phyloP scores from a whole-genome alignment of 1,140 invertebrate species.

The Globodera ellingtonae region DNA sequence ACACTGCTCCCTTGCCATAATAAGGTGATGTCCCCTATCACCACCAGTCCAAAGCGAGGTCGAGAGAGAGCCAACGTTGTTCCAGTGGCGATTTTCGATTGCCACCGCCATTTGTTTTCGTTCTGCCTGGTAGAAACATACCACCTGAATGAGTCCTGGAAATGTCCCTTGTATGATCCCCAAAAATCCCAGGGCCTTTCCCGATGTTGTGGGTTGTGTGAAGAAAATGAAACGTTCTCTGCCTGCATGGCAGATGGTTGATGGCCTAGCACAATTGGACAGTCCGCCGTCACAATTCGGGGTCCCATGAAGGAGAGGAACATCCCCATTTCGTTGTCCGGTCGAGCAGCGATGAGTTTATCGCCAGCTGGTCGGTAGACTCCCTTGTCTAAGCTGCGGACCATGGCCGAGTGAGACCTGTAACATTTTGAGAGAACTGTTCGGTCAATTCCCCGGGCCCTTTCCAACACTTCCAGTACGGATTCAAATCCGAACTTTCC shows the following conservation, averaged over 20 bases:
- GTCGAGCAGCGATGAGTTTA: neutral
- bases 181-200: neutral
- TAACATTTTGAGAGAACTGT: neutral
- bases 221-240: neutral
- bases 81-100: neutral
- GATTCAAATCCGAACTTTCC: constrained; percentile 4
- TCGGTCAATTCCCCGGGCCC: neutral
- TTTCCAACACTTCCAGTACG: neutral
- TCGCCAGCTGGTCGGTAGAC: neutral
- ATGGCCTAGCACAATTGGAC: neutral
- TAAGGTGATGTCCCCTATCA: neutral
- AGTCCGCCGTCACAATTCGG: neutral
- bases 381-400: neutral
- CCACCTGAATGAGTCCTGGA: neutral
- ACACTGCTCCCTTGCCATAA: no score
- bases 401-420: neutral
- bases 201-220: neutral
- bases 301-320: neutral
- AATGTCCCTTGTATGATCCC: neutral
- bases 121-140: neutral
- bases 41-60: neutral
- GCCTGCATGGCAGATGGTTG: neutral
- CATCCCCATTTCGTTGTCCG: neutral
- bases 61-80: neutral
- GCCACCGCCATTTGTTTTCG: neutral